Evolutionary conservation across 2,888 invertebrate species (phyloP).

Genomic region (Drosophila austrosaltans): DNA sequence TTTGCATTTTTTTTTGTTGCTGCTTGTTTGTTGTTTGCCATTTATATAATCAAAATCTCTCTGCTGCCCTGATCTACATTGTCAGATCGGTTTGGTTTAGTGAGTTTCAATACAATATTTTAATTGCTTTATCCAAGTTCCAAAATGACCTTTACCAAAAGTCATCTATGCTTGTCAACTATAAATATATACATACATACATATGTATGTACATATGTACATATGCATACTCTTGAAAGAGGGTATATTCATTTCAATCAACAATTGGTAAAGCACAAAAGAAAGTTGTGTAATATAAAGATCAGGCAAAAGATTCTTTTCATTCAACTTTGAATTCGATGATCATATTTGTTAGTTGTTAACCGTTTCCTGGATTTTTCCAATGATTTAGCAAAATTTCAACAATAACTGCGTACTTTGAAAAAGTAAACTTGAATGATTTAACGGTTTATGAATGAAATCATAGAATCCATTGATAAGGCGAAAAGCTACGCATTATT

Average conservation of each 20-base stretch:
- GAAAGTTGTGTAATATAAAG: too few relatives aligned
- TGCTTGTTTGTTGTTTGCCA: constrained; percentile 43
- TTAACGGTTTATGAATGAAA: constrained; percentile 44
- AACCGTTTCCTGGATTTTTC: too few relatives aligned
- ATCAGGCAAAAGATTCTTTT: neutral
- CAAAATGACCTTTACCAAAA: constrained; percentile 10
- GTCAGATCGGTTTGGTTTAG: constrained; percentile 61
- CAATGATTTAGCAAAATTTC: too few relatives aligned
- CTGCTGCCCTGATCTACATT: constrained; percentile 16
- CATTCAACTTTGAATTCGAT: too few relatives aligned
- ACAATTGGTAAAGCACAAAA: neutral
- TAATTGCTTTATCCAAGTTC: constrained; percentile 15
- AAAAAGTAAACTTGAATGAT: constrained; percentile 9
- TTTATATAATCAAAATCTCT: constrained; percentile 71
- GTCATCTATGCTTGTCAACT: neutral
- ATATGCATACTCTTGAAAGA: neutral
- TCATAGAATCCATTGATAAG: constrained; percentile 32
- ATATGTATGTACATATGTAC: too few relatives aligned
- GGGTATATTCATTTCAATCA: neutral
- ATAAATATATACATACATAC: too few relatives aligned
- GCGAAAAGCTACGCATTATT: constrained; percentile 29
- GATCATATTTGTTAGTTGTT: too few relatives aligned
- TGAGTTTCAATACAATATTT: constrained; percentile 46
- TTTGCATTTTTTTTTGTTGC: constrained; percentile 58
- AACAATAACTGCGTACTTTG: too few relatives aligned